phyloP scores from a whole-genome alignment of 2,113 vertebrate species.

The Helogale parvula region DNA sequence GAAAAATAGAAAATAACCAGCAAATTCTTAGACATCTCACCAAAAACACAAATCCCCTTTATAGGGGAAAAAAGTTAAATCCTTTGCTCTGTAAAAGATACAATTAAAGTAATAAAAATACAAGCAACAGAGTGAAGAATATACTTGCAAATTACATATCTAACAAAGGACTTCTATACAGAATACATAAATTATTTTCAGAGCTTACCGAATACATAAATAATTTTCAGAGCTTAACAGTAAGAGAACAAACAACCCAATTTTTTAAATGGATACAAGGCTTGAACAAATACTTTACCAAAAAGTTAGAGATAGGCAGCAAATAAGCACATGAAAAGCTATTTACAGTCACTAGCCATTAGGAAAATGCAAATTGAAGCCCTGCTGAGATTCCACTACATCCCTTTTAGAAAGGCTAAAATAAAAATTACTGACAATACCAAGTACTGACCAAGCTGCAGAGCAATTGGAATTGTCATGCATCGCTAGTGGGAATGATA shows the following conservation, averaged over 20 bases:
- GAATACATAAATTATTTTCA: neutral
- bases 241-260: neutral
- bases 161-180: neutral
- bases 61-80: neutral
- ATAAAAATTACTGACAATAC: neutral
- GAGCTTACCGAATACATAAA: neutral
- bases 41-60: neutral
- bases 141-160: neutral
- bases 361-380: neutral
- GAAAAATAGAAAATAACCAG: neutral
- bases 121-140: neutral
- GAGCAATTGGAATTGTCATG: neutral
- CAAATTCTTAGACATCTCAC: neutral
- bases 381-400: neutral
- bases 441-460: neutral
- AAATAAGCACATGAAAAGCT: neutral
- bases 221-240: neutral
- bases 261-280: neutral
- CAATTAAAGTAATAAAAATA: neutral
- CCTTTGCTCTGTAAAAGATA: neutral
- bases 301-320: neutral
- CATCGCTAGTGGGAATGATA: neutral
- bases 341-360: neutral
- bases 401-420: neutral
- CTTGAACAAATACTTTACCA: neutral